A percentile compares a stretch with the other conserved stretches of the same genome.
phyloP scores from a whole-genome alignment of 2,113 vertebrate species.

The Platanista minor region DNA sequence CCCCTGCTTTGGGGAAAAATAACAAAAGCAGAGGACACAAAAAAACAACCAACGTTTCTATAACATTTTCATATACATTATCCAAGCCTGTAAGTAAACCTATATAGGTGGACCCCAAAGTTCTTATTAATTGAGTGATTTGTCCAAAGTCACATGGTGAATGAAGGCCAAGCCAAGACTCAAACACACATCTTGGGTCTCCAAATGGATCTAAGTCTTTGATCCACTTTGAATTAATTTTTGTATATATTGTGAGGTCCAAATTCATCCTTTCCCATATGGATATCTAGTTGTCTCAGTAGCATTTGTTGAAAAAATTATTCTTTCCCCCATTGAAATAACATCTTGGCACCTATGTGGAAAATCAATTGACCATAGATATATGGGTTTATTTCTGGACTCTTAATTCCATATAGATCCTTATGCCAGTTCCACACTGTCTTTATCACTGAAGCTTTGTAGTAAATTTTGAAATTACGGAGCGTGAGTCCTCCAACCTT shows the following conservation, averaged over 20 bases:
- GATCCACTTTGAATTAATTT: not conserved
- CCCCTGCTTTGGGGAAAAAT: not conserved
- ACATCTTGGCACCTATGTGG: not conserved
- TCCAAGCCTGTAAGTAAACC: not conserved
- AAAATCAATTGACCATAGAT: not conserved
- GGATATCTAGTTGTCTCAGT: not conserved
- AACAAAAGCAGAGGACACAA: not conserved
- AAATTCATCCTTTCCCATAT: not conserved
- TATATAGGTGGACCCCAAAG: not conserved
- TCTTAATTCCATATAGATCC: not conserved
- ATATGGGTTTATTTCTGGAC: not conserved
- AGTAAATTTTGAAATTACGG: not conserved
- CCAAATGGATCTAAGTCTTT: not conserved
- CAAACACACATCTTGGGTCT: not conserved
- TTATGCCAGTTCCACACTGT: not conserved
- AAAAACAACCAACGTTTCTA: not conserved
- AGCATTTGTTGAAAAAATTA: not conserved
- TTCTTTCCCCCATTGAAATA: not conserved
- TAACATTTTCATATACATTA: not conserved
- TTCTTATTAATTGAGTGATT: not conserved
- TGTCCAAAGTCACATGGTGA: not conserved
- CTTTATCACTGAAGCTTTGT: not conserved
- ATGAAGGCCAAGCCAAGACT: not conserved
- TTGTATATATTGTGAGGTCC: not conserved
- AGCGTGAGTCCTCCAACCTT: not conserved